These are phyloP conservation scores for Globodera rostochiensis DNA, from an alignment of 1,140 invertebrate species.

Conservation along the genomic window DNA sequence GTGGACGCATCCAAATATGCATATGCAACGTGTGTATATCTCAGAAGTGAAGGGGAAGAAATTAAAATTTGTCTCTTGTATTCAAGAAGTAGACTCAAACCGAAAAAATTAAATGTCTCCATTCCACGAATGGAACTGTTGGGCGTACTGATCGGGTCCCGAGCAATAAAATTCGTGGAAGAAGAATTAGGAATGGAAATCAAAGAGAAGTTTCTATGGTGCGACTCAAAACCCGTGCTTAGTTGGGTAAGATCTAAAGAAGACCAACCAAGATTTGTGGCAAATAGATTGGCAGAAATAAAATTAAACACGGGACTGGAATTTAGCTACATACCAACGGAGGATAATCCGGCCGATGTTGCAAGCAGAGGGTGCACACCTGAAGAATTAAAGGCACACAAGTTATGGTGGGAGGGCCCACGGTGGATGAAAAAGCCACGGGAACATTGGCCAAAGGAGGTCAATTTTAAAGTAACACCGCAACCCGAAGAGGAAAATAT, in stretches of 20 bases:
- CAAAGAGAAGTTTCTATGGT: conserved; percentile 5
- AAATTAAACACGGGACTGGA: background rate
- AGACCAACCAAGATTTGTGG: background rate
- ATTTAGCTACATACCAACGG: background rate
- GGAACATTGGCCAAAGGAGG: background rate
- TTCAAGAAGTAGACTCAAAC: background rate
- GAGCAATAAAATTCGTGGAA: background rate
- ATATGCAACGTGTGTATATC: background rate
- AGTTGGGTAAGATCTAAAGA: background rate
- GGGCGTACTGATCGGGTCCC: background rate
- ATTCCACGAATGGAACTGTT: conserved; percentile 13
- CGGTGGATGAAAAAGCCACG: background rate
- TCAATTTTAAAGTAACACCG: background rate
- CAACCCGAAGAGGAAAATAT: background rate
- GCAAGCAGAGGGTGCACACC: conserved; percentile 10
- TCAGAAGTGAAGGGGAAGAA: background rate
- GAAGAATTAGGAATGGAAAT: background rate
- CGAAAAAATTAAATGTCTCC: background rate
- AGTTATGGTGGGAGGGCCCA: background rate
- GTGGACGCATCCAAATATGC: background rate
- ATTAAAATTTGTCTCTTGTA: background rate
- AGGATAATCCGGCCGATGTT: background rate
- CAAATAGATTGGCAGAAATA: background rate
- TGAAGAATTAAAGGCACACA: background rate
- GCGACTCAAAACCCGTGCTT: conserved; percentile 7